Evolutionary conservation across 2,888 invertebrate genomes (phyloP).

Genomic region (Flexamia atlantica): DNA sequence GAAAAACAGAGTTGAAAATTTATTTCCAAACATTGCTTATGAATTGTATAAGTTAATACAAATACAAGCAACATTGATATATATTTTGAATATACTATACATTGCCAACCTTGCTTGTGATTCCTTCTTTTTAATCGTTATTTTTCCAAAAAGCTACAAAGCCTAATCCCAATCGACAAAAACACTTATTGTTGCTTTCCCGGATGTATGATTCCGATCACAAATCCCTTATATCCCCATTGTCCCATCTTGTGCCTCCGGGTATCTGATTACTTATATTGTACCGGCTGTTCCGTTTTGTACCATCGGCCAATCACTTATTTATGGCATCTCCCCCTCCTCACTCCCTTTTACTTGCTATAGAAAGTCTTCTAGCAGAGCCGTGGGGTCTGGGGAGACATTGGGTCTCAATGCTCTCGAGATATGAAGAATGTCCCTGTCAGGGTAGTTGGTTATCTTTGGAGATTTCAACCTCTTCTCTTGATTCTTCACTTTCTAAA

Average conservation of each 20-base stretch:
- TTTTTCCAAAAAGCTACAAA: too few species aligned
- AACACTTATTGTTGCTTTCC: too few species aligned
- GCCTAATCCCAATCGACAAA: too few species aligned
- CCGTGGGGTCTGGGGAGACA: conserved; percentile 15
- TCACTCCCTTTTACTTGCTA: neutral
- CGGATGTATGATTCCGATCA: too few species aligned
- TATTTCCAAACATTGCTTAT: too few species aligned
- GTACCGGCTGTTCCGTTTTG: neutral
- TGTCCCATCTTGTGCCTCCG: neutral
- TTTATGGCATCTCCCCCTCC: neutral
- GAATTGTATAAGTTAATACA: too few species aligned
- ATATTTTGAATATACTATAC: too few species aligned
- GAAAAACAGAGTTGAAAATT: too few species aligned
- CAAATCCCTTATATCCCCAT: too few species aligned
- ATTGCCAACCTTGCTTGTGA: too few species aligned
- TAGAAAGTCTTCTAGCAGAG: neutral
- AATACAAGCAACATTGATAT: too few species aligned
- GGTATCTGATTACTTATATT: neutral
- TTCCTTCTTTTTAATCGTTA: too few species aligned
- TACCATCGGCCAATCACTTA: neutral
- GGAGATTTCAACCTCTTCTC: neutral
- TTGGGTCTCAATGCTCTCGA: conserved; percentile 8
- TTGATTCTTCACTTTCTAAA: conserved; percentile 4
- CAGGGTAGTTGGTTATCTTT: conserved; percentile 18
- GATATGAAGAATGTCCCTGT: conserved; percentile 31